A percentile compares a stretch with the other conserved stretches of the same genome.
Conservation (phyloP, 2,113 vertebrate genomes). For the Hypocryptadius cinnamomeus region DNA sequence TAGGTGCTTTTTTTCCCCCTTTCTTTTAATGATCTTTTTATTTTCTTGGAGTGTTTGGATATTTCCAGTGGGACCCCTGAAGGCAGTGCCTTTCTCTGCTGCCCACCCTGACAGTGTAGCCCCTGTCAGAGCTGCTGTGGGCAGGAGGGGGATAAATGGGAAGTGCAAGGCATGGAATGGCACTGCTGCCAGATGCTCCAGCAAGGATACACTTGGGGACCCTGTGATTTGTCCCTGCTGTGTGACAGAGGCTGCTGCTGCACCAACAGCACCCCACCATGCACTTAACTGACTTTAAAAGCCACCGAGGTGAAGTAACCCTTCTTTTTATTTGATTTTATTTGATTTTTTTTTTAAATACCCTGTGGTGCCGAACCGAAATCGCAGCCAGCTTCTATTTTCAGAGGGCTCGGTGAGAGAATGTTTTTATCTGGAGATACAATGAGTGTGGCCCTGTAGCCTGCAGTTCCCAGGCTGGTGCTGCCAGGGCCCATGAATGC, state of each 20-base stretch:
- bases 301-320: slow-evolving; percentile 65
- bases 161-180: not conserved
- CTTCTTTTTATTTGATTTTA: not conserved
- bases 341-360: slow-evolving; percentile 33
- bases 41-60: not conserved
- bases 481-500: slow-evolving; percentile 80
- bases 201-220: not conserved
- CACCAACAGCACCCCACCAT: slow-evolving; percentile 18
- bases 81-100: not conserved
- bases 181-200: not conserved
- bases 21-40: not conserved
- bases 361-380: slow-evolving; percentile 63
- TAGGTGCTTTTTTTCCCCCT: not conserved
- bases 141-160: not conserved
- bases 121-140: not conserved
- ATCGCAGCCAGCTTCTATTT: slow-evolving; percentile 70
- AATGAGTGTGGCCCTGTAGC: slow-evolving; percentile 70
- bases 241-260: not conserved
- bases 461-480: slow-evolving; percentile 76
- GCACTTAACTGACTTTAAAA: slow-evolving; percentile 60
- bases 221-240: not conserved
- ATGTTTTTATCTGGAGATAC: slow-evolving; percentile 79
- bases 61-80: not conserved
- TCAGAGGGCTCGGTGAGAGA: slow-evolving; percentile 71
- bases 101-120: slow-evolving; percentile 17